Base-by-base conservation (phyloP, 1,140 invertebrate genomes). In the Ceratosolen fusciceps region DNA sequence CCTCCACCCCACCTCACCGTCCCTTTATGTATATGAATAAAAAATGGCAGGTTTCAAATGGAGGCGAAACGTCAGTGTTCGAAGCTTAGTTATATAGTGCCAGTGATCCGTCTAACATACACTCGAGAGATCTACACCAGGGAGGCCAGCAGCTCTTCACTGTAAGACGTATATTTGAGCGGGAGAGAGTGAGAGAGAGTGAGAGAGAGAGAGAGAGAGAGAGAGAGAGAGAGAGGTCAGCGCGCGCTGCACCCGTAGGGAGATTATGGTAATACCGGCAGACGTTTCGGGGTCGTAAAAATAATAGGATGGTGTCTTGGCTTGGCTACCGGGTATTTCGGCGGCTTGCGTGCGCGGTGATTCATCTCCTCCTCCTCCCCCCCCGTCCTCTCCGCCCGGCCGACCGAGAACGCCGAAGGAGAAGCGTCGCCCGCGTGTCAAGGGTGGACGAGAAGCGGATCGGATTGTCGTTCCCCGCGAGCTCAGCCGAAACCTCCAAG, bases 221-320 rank as follows among this genome's bases (percentile, higher is more conserved):
- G 31, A 39, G 24, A 67, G 14, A 39, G 19, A 34, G 7, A 21
- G 29, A 65, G 16, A 47, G 54, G 62, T 7, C 26, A 68, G 31
- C 49, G 37, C 54, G 47, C 67, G 31, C 5, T 71, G 47, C 67
- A 70, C 84, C 83, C 83, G n/a, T 75, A 62, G 80, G 80, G 83
- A 87, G 86, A 88, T 86, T 86, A 86, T 86, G 86, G 82, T 88
- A 88, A 88, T 86, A 80, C 82, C 79, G 74, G 81, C 83, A 83
- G 85, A 88, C 85, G 83, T 86, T 87, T 88, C 83, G 85, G 86
- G 84, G 77, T 83, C 85, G 83, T 86, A 88, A 88, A 88, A 87
- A 87, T 87, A 86, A 86, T 87, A 86, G 82, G 85, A 84, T 83
- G 84, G 82, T 86, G 85, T 84, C 80, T 82, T 80, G 80, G 82